These are phyloP conservation scores for Gibbula magus DNA, from an alignment of 2,888 invertebrate species.

Conservation along the genomic window DNA sequence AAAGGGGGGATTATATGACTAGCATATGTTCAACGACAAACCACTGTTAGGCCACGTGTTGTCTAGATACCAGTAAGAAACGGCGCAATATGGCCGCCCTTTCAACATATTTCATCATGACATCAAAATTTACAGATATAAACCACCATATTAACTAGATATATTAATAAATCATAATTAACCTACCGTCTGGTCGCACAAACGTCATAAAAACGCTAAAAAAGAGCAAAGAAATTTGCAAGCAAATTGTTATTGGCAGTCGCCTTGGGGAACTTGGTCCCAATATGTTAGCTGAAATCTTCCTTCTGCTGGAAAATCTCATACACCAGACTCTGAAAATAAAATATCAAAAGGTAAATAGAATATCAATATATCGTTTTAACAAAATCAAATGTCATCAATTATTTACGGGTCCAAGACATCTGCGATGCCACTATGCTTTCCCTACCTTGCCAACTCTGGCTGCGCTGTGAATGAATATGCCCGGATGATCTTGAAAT, in stretches of 20 bases:
- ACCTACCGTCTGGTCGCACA: constrained; percentile 66
- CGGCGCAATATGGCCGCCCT: constrained; percentile 28
- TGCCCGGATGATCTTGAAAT: constrained; percentile 31
- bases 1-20: not conserved
- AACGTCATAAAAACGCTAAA: constrained; percentile 70
- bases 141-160: no score
- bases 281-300: constrained; percentile 35
- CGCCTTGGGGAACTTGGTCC: constrained; percentile 25
- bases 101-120: not conserved
- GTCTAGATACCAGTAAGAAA: constrained; percentile 20
- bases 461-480: constrained; percentile 27
- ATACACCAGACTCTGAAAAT: constrained; percentile 34
- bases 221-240: constrained; percentile 28
- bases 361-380: no score
- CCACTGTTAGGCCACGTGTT: constrained; percentile 26
- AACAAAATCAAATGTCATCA: no score
- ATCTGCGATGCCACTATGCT: no score
- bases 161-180: not conserved
- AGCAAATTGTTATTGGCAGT: constrained; percentile 19
- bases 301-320: constrained; percentile 29
- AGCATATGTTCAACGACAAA: not conserved
- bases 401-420: no score
- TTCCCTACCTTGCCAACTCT: constrained; percentile 19
- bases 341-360: not conserved
- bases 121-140: no score